Conservation (phyloP, 2,888 invertebrate genomes). For the Leucania comma region DNA sequence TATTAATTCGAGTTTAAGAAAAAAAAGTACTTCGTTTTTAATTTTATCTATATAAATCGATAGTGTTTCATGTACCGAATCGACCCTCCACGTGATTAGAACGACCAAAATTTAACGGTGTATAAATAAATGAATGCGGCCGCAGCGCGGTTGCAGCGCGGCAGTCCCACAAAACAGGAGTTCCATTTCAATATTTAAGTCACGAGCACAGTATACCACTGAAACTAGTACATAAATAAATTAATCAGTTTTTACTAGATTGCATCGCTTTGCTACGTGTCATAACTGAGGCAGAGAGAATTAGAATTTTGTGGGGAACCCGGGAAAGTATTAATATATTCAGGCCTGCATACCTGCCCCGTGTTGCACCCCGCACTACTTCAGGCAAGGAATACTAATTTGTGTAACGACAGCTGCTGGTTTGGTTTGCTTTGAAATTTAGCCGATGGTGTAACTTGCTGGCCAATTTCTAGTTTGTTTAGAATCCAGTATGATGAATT, state of each 20-base stretch:
- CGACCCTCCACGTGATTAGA: no score
- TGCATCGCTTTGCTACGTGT: neutral
- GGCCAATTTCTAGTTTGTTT: neutral
- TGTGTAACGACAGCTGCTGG: constrained; percentile 47
- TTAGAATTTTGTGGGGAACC: constrained; percentile 30
- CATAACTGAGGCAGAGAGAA: constrained; percentile 2
- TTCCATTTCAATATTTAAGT: neutral
- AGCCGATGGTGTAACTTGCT: constrained; percentile 24
- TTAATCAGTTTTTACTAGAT: neutral
- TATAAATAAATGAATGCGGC: no score
- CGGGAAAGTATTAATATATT: constrained; percentile 62
- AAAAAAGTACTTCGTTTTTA: no score
- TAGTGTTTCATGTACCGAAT: no score
- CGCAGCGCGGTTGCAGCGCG: no score
- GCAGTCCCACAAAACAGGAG: neutral
- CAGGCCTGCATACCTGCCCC: constrained; percentile 50
- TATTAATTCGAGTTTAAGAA: no score
- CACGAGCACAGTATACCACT: neutral
- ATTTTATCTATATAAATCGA: no score
- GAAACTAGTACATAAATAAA: no score
- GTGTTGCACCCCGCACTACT: constrained; percentile 9
- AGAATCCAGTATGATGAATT: no score
- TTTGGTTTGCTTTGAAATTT: constrained; percentile 50
- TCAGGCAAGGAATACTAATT: constrained; percentile 54
- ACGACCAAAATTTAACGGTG: no score